Conservation (phyloP, 2,797 vertebrate genomes). For the Mastacembelus armatus region DNA sequence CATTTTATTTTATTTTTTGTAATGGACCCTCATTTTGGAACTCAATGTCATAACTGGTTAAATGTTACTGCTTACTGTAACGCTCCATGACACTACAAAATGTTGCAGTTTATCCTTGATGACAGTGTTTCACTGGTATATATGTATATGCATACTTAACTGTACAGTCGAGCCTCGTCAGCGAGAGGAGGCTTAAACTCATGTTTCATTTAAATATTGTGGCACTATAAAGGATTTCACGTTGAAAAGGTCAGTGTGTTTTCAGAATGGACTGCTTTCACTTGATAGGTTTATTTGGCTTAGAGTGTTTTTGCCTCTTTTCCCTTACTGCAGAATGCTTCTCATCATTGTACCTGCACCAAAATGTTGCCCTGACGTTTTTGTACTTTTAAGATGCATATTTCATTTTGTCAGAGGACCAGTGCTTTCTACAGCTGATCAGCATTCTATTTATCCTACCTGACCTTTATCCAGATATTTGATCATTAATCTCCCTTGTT, state of each 20-base stretch:
- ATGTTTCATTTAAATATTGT: constrained; percentile 81
- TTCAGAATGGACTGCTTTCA: constrained; percentile 73
- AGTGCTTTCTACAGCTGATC: constrained; percentile 77
- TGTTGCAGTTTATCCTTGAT: constrained; percentile 87
- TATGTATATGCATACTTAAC: constrained; percentile 78
- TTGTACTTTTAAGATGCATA: constrained; percentile 81
- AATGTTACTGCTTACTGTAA: constrained; percentile 76
- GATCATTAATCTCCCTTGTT: constrained; percentile 93
- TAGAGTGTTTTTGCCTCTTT: constrained; percentile 66
- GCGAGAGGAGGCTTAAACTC: constrained; percentile 82
- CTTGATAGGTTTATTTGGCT: constrained; percentile 64
- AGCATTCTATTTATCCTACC: constrained; percentile 85
- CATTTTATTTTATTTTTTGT: constrained; percentile 52
- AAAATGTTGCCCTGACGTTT: constrained; percentile 84
- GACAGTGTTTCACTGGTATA: constrained; percentile 89
- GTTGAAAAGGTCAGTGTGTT: constrained; percentile 71
- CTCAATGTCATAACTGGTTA: constrained; percentile 67
- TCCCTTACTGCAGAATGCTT: constrained; percentile 63
- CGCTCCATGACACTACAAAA: constrained; percentile 87
- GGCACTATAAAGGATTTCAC: constrained; percentile 74
- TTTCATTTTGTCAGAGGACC: constrained; percentile 79
- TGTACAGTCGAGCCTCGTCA: constrained; percentile 86
- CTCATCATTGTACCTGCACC: constrained; percentile 73
- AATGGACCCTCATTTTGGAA: constrained; percentile 61
- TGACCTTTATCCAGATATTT: constrained; percentile 95